Percentiles rank a stretch among this genome's conserved stretches.
Evolutionary conservation across 2,888 invertebrate species (phyloP).

Genomic region (Caenorhabditis sinica): DNA sequence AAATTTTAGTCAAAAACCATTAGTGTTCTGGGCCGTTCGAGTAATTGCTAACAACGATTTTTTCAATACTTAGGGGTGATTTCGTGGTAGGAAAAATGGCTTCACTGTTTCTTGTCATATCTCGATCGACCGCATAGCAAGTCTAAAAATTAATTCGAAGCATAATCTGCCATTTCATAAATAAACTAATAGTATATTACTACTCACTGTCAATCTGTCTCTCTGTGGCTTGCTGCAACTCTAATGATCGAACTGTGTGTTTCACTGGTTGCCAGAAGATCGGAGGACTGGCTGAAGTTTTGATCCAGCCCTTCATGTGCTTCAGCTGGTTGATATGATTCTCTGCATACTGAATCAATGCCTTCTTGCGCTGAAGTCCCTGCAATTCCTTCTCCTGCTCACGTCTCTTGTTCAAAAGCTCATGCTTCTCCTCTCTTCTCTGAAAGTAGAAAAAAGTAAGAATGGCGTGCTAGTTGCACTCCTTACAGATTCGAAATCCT

Average conservation of each 20-base stretch:
- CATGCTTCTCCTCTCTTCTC: constrained; percentile 89
- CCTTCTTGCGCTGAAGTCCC: constrained; percentile 91
- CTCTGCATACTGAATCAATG: constrained; percentile 86
- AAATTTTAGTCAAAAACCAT: too few relatives aligned
- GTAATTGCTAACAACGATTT: too few relatives aligned
- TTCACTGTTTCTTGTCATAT: too few relatives aligned
- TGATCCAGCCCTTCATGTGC: constrained; percentile 90
- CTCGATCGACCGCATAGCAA: too few relatives aligned
- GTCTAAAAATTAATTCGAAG: too few relatives aligned
- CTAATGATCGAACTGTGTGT: constrained; percentile 88
- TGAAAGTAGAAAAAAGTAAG: constrained; percentile 51
- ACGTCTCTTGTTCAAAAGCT: constrained; percentile 91
- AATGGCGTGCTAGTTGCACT: neutral
- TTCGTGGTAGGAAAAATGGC: too few relatives aligned
- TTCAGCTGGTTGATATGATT: constrained; percentile 91
- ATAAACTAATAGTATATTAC: too few relatives aligned
- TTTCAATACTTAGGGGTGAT: too few relatives aligned
- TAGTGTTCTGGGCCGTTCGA: too few relatives aligned
- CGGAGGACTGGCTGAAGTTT: constrained; percentile 91
- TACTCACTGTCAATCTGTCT: constrained; percentile 77
- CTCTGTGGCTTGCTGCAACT: constrained; percentile 88
- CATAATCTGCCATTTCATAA: too few relatives aligned
- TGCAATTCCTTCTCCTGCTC: constrained; percentile 93
- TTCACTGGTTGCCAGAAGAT: constrained; percentile 93
- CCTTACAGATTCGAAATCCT: constrained; percentile 90